Evolutionary conservation across 1,140 invertebrate genomes (phyloP), one percentile per base, ranked within the genome.

Genomic region (Drosophila nikananu): DNA sequence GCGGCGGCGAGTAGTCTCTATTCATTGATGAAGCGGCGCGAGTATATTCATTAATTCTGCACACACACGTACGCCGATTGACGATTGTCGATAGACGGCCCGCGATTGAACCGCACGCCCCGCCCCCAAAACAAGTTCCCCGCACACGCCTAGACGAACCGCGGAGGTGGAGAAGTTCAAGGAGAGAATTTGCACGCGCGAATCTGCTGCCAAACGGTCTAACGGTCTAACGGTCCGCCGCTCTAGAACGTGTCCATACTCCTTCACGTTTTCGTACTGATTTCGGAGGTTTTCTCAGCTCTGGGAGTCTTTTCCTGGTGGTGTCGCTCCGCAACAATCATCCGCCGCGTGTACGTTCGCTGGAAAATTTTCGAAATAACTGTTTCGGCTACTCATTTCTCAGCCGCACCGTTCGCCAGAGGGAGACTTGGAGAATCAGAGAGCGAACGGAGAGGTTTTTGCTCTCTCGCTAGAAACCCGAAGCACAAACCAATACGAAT

Each of bases 21-120:
- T 68, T 73, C 67, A 86, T 87, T 86, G 77, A 87, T 74, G 62
- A 71, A 49, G 63, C 80, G 67, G 62, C 63, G 74, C 59, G 62
- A 60, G 62, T 42, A 82, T 80, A 76, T 62, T 74, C 60, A 77
- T 86, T 70, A 82, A 83, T 59, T 68, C 49, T 66, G 68, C 80
- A 80, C 80, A 72, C 80, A 72, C 80, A 87, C 76, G 63, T 71
- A 63, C 60, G 58, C 42, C 67, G 62, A 67, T 30, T 30, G 27
- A 30, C 27, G 27, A 49, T 35, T 39, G 44, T 19, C 65, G 60
- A 65, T 49, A 49, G 61, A 57, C 21, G 62, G 27, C 30, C 49
- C 25, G 66, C 66, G 48, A 39, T 67, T 67, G 66, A 70, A 37
- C 66, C 67, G 67, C 60, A 41, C 49, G 42, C 76, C 57, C 76